Evolutionary conservation across 2,888 invertebrate genomes (phyloP).

Genomic region (Ophioninae sp.): DNA sequence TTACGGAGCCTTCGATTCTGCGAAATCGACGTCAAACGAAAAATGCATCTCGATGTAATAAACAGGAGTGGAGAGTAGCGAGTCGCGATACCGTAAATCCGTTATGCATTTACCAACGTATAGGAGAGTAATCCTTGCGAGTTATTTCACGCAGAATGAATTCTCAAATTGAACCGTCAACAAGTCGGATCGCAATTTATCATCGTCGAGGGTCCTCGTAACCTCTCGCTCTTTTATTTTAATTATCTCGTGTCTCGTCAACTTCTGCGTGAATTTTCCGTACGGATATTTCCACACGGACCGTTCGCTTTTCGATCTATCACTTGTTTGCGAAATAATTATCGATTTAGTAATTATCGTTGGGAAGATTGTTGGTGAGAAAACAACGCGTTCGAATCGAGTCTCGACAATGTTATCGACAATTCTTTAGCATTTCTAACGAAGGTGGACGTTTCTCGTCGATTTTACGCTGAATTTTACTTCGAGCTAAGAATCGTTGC

Average conservation of each 20-base stretch:
- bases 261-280: slow-evolving; percentile 35
- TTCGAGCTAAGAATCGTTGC: no score
- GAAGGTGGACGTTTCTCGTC: no score
- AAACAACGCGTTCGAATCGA: no score
- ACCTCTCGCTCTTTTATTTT: slow-evolving; percentile 19
- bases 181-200: slow-evolving; percentile 56
- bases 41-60: slow-evolving; percentile 12
- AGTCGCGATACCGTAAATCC: not conserved
- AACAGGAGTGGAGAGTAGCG: not conserved
- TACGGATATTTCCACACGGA: slow-evolving; percentile 13
- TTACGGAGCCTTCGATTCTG: slow-evolving; percentile 31
- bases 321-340: not conserved
- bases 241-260: slow-evolving; percentile 32
- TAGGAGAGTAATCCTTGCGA: slow-evolving; percentile 38
- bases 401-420: no score
- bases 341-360: not conserved
- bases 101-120: not conserved
- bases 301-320: not conserved
- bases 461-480: no score
- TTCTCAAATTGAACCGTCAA: slow-evolving; percentile 62
- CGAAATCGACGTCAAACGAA: slow-evolving; percentile 39
- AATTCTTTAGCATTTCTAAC: no score
- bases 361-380: not conserved
- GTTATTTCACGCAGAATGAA: slow-evolving; percentile 58
- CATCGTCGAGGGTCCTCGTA: slow-evolving; percentile 49